Percentiles rank a stretch among this genome's conserved stretches.
These are phyloP conservation scores for Acleris literana DNA, from an alignment of 2,888 invertebrate species.

Conservation along the genomic window DNA sequence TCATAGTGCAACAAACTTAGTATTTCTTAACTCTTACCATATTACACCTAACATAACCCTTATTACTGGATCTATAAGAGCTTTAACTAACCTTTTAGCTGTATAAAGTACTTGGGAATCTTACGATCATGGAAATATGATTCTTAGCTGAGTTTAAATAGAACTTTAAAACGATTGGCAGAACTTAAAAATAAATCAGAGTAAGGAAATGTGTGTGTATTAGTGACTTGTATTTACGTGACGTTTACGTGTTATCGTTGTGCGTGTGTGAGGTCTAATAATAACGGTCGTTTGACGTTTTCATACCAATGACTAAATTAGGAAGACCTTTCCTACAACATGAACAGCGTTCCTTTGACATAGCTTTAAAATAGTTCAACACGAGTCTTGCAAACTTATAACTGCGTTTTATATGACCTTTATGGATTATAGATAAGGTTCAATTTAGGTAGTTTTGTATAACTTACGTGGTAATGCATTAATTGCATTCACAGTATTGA, in stretches of 20 bases:
- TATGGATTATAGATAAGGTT: slow-evolving; percentile 25
- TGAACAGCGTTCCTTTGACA: too few relatives aligned
- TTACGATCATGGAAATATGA: neutral
- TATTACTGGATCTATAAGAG: slow-evolving; percentile 1
- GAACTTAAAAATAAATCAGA: slow-evolving; percentile 18
- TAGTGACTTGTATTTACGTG: too few relatives aligned
- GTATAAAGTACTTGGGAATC: neutral
- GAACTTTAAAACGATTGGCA: slow-evolving; percentile 2
- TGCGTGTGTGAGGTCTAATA: too few relatives aligned
- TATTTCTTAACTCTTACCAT: slow-evolving; percentile 19
- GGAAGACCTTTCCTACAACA: too few relatives aligned
- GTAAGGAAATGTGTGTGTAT: slow-evolving; percentile 1
- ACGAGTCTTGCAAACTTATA: slow-evolving; percentile 38
- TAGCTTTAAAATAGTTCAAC: slow-evolving; percentile 24
- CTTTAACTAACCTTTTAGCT: neutral
- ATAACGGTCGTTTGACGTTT: too few relatives aligned
- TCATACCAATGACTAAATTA: too few relatives aligned
- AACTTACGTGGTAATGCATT: slow-evolving; percentile 40
- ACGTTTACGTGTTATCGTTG: too few relatives aligned
- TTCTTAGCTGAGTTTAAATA: too few relatives aligned
- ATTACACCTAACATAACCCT: slow-evolving; percentile 1
- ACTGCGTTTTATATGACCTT: slow-evolving; percentile 32
- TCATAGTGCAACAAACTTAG: slow-evolving; percentile 37
- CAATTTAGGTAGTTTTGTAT: slow-evolving; percentile 28
- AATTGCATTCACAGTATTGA: slow-evolving; percentile 58